phyloP scores from a whole-genome alignment of 2,888 invertebrate genomes.

The Agonopterix alstromeriana region DNA sequence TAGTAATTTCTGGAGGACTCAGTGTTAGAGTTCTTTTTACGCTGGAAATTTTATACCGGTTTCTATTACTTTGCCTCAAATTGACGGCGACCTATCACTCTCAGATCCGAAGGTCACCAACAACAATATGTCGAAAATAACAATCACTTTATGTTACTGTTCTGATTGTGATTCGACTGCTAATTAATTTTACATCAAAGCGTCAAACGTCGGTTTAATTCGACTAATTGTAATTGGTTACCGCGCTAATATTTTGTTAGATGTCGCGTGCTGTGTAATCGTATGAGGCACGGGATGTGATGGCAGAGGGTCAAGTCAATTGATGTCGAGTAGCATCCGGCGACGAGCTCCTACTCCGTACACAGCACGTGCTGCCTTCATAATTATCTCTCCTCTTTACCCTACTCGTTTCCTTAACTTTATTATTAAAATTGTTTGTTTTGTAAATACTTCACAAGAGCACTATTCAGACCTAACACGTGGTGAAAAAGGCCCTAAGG shows the following conservation, averaged over 20 bases:
- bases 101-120: slow-evolving; percentile 10
- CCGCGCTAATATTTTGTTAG: neutral
- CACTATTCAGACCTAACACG: too few relatives aligned
- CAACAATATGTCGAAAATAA: slow-evolving; percentile 5
- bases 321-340: slow-evolving; percentile 66
- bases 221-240: slow-evolving; percentile 1
- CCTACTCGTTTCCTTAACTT: too few relatives aligned
- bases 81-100: slow-evolving; percentile 6
- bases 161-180: neutral
- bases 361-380: slow-evolving; percentile 46
- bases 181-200: too few relatives aligned
- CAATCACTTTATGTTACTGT: slow-evolving; percentile 3
- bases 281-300: slow-evolving; percentile 10
- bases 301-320: slow-evolving; percentile 65
- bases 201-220: slow-evolving; percentile 1
- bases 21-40: slow-evolving; percentile 1
- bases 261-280: slow-evolving; percentile 8
- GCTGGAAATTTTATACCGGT: neutral
- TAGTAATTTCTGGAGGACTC: too few relatives aligned
- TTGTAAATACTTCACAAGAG: too few relatives aligned
- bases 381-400: slow-evolving; percentile 21
- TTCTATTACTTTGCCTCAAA: neutral
- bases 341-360: slow-evolving; percentile 32
- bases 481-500: too few relatives aligned
- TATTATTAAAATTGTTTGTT: too few relatives aligned